These are phyloP conservation scores for Microcebus griseorufus DNA, from an alignment of 2,113 vertebrate genomes.

Conservation along the genomic window DNA sequence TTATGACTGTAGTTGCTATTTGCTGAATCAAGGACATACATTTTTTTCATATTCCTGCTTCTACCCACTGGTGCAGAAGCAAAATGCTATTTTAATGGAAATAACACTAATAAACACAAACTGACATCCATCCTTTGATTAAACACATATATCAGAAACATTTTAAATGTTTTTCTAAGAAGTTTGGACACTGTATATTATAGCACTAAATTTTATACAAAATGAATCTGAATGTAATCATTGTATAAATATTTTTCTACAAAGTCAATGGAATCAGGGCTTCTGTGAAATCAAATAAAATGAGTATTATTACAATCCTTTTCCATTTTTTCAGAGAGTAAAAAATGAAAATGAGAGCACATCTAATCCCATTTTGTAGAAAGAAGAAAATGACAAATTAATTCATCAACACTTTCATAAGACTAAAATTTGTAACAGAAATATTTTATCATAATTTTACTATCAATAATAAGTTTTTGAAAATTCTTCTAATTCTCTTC, in stretches of 20 bases:
- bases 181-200: neutral
- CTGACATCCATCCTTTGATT: too few species aligned
- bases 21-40: too few species aligned
- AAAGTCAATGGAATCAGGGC: neutral
- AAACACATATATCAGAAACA: neutral
- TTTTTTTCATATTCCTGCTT: too few species aligned
- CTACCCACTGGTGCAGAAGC: too few species aligned
- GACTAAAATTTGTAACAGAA: neutral
- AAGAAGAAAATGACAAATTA: neutral
- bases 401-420: neutral
- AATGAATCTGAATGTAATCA: neutral
- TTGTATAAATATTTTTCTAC: neutral
- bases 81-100: too few species aligned
- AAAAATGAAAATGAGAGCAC: neutral
- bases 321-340: neutral
- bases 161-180: neutral
- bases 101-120: too few species aligned
- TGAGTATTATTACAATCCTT: neutral
- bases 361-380: neutral
- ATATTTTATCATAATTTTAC: constrained; percentile 31
- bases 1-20: too few species aligned
- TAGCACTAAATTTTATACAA: neutral
- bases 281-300: neutral
- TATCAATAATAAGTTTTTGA: neutral
- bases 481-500: neutral